Percentiles rank a stretch among this genome's conserved stretches.
Conservation (phyloP, 2,888 invertebrate species). For the Eudemis profundana region DNA sequence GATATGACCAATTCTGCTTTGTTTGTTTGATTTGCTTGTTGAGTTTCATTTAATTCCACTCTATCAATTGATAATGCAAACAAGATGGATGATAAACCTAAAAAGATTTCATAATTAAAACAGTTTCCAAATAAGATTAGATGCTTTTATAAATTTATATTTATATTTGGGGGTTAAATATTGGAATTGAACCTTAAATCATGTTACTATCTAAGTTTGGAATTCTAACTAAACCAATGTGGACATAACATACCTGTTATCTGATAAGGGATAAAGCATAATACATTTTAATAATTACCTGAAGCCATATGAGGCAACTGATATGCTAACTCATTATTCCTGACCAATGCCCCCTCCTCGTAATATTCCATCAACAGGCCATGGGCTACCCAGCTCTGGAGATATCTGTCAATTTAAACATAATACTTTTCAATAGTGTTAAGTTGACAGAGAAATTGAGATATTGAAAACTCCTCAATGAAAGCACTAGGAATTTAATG, state of each 20-base stretch:
- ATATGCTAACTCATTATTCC: conserved; percentile 91
- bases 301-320: conserved; percentile 94
- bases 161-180: too few species aligned
- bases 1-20: conserved; percentile 89
- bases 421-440: too few species aligned
- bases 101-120: conserved; percentile 54
- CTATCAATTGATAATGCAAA: conserved; percentile 97
- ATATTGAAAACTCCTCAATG: too few species aligned
- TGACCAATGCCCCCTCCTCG: conserved; percentile 93
- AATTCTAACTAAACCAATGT: too few species aligned
- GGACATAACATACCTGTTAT: too few species aligned
- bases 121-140: too few species aligned
- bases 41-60: conserved; percentile 89
- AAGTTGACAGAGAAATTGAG: too few species aligned
- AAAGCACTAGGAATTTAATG: too few species aligned
- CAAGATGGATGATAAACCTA: conserved; percentile 94
- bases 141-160: background rate
- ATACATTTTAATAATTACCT: conserved; percentile 79
- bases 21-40: conserved; percentile 75
- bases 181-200: too few species aligned
- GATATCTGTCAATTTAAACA: conserved; percentile 81
- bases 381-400: conserved; percentile 90
- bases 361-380: conserved; percentile 89
- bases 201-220: too few species aligned
- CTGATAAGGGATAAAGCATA: conserved; percentile 7